Evolutionary conservation across 2,113 vertebrate genomes (phyloP).

Genomic region (Osmerus eperlanus): DNA sequence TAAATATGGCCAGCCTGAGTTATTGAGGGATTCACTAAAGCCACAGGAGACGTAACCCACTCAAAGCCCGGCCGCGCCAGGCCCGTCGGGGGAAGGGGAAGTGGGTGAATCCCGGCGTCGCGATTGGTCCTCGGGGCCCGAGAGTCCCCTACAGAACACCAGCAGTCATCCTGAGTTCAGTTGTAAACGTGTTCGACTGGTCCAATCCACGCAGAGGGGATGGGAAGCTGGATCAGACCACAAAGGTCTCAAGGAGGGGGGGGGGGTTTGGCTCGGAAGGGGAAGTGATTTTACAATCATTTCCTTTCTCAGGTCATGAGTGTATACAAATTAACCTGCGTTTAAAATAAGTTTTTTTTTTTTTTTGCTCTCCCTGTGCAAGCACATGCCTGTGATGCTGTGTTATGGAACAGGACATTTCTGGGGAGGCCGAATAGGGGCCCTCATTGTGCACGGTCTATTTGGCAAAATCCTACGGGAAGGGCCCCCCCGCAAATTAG

Average conservation of each 20-base stretch:
- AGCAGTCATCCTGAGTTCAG: conserved; percentile 40
- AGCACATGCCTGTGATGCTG: conserved; percentile 40
- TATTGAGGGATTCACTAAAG: conserved; percentile 42
- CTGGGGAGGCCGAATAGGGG: conserved; percentile 6
- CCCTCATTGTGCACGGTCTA: conserved; percentile 22
- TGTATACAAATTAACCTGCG: conserved; percentile 44
- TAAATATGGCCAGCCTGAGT: conserved; percentile 72
- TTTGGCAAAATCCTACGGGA: not conserved
- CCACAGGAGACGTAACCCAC: conserved; percentile 28
- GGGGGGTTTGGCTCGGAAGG: not conserved
- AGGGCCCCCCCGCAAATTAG: conserved; percentile 18
- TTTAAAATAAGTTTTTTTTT: conserved; percentile 2
- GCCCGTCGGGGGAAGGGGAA: not conserved
- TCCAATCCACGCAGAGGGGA: no score
- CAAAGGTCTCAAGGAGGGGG: conserved; percentile 21
- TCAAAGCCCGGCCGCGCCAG: not conserved
- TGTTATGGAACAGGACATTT: conserved; percentile 9
- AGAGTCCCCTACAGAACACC: conserved; percentile 49
- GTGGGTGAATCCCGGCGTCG: conserved; percentile 46
- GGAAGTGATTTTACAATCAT: conserved; percentile 35
- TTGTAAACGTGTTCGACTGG: conserved; percentile 20
- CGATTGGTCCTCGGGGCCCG: conserved; percentile 39
- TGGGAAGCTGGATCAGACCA: not conserved
- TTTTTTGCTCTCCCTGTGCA: conserved; percentile 14
- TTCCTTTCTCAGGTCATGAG: conserved; percentile 41